Percentiles rank a stretch among this genome's conserved stretches.
Conservation (phyloP, 2,797 vertebrate genomes). For the Denticeps clupeoides region DNA sequence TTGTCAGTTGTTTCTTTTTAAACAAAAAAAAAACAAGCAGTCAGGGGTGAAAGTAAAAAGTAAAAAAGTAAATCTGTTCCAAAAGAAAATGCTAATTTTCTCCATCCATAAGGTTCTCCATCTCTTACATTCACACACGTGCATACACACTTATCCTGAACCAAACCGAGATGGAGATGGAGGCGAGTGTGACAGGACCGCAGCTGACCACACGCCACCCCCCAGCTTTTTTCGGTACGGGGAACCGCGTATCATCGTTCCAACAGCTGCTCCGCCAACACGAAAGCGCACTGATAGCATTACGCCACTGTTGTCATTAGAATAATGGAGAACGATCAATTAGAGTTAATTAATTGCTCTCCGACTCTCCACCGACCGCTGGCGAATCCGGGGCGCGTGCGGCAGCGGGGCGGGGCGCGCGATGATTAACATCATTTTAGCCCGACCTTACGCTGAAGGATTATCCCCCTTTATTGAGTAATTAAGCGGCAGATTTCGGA, state of each 20-base stretch:
- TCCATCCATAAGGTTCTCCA: no score
- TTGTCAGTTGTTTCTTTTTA: no score
- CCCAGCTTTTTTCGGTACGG: no score
- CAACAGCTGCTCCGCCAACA: conserved; percentile 52
- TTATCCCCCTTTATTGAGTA: conserved; percentile 59
- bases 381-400: conserved; percentile 39
- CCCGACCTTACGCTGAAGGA: conserved; percentile 46
- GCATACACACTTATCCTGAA: no score
- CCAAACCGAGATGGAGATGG: no score
- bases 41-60: no score
- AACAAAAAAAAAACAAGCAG: no score
- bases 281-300: conserved; percentile 33
- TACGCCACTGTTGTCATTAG: conserved; percentile 53
- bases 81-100: no score
- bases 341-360: conserved; percentile 61
- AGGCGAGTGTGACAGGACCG: no score
- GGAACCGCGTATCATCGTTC: conserved; percentile 49
- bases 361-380: conserved; percentile 49
- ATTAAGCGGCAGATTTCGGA: conserved; percentile 55
- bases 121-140: no score
- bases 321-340: conserved; percentile 68
- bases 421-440: conserved; percentile 53
- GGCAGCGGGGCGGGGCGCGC: conserved; percentile 33
- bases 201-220: no score
- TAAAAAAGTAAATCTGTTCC: no score